A percentile compares a stretch with the other conserved stretches of the same genome.
Evolutionary conservation across 2,888 invertebrate species (phyloP).

Genomic region (Zootermopsis nevadensis): DNA sequence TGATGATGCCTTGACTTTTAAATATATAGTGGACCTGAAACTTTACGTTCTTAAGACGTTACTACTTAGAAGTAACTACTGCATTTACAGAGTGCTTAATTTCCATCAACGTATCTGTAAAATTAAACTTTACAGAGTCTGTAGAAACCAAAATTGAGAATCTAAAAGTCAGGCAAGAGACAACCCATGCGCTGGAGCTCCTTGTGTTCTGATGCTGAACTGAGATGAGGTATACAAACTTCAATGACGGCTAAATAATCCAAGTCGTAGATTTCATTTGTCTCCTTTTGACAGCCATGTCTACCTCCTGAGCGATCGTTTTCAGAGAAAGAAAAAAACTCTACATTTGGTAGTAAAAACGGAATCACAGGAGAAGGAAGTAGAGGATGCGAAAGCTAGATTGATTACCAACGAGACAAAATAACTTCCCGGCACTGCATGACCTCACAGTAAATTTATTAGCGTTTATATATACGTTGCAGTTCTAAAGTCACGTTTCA

Average conservation of each 20-base stretch:
- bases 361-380: conserved; percentile 26
- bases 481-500: conserved; percentile 25
- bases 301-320: conserved; percentile 34
- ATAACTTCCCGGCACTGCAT: conserved; percentile 46
- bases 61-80: neutral
- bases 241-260: conserved; percentile 36
- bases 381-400: conserved; percentile 42
- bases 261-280: conserved; percentile 31
- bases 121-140: neutral
- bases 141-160: neutral
- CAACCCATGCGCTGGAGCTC: neutral
- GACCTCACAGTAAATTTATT: conserved; percentile 49
- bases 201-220: neutral
- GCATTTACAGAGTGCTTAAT: neutral
- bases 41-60: neutral
- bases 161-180: neutral
- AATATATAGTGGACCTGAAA: neutral
- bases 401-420: conserved; percentile 49
- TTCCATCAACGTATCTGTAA: neutral
- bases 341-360: conserved; percentile 35
- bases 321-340: conserved; percentile 14
- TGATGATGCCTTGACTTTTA: too few species aligned
- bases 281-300: conserved; percentile 31
- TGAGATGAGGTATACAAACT: neutral
- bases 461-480: conserved; percentile 27